phyloP scores from a whole-genome alignment of 2,888 invertebrate species.

The Cantharis flavilabris region DNA sequence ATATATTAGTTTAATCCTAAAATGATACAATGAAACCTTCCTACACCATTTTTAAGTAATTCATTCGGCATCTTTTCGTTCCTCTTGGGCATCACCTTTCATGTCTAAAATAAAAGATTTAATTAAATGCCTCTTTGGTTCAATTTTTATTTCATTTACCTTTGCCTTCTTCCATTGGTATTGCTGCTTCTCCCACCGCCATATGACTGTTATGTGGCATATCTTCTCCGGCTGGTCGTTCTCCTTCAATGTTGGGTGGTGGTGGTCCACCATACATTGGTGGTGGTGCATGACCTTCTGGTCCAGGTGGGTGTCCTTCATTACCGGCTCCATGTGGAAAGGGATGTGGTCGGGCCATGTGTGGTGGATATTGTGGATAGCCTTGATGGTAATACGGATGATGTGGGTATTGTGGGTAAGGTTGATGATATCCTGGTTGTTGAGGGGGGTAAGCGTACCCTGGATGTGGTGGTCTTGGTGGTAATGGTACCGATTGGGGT shows the following conservation, averaged over 20 bases:
- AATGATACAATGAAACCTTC: not conserved
- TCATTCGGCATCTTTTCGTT: slow-evolving; percentile 31
- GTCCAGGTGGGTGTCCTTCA: slow-evolving; percentile 42
- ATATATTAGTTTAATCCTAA: not conserved
- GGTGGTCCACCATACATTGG: slow-evolving; percentile 37
- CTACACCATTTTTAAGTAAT: not conserved
- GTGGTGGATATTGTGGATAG: slow-evolving; percentile 61
- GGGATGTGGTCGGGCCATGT: slow-evolving; percentile 57
- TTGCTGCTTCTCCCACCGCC: slow-evolving; percentile 1
- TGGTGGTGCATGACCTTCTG: slow-evolving; percentile 37
- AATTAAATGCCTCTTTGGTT: not conserved
- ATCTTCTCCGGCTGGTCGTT: slow-evolving; percentile 23
- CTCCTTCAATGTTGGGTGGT: slow-evolving; percentile 36
- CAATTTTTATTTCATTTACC: not conserved
- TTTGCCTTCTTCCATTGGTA: slow-evolving; percentile 13
- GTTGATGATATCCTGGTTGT: slow-evolving; percentile 57
- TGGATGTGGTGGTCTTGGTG: slow-evolving; percentile 62
- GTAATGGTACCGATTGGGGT: slow-evolving; percentile 59
- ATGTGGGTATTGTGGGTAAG: slow-evolving; percentile 57
- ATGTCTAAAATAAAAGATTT: slow-evolving; percentile 19
- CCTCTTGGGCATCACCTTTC: slow-evolving; percentile 30
- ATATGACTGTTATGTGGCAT: slow-evolving; percentile 19
- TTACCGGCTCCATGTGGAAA: slow-evolving; percentile 52
- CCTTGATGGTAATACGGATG: slow-evolving; percentile 60
- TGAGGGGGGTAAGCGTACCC: slow-evolving; percentile 57